Evolutionary conservation across 2,797 vertebrate species (phyloP).

Genomic region (Poeciliopsis turneri): DNA sequence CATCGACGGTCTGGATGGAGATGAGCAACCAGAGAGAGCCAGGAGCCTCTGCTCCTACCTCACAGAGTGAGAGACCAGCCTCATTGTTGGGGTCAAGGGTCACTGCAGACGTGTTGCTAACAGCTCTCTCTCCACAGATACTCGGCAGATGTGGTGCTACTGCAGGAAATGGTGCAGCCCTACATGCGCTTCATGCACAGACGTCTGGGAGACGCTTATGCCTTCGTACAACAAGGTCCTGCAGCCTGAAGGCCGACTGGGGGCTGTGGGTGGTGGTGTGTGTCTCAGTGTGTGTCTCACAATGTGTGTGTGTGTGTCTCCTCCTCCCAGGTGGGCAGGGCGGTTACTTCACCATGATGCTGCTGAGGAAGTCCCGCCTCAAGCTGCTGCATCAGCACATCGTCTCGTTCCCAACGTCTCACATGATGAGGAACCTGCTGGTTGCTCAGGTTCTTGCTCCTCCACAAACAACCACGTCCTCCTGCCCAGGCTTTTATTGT

Average conservation of each 20-base stretch:
- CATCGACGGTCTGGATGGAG: slow-evolving; percentile 85
- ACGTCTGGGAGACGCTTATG: slow-evolving; percentile 64
- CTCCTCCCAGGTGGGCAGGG: slow-evolving; percentile 77
- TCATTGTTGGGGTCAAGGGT: too few species aligned
- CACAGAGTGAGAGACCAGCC: slow-evolving; percentile 80
- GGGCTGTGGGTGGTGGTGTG: too few species aligned
- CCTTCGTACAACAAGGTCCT: slow-evolving; percentile 84
- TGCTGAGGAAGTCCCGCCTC: slow-evolving; percentile 89
- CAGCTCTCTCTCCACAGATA: neutral
- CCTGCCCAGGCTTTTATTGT: neutral
- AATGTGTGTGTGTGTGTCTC: too few species aligned
- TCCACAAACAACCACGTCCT: neutral
- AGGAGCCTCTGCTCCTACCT: slow-evolving; percentile 85
- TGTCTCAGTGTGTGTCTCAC: too few species aligned
- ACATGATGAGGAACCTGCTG: slow-evolving; percentile 90
- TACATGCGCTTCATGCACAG: slow-evolving; percentile 50
- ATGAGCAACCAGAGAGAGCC: slow-evolving; percentile 79
- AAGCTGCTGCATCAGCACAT: slow-evolving; percentile 84
- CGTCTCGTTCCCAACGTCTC: slow-evolving; percentile 81
- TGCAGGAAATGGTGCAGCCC: slow-evolving; percentile 64
- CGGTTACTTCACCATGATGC: slow-evolving; percentile 87
- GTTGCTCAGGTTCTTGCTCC: slow-evolving; percentile 81
- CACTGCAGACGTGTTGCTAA: neutral
- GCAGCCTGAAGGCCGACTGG: neutral
- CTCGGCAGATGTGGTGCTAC: slow-evolving; percentile 46